Evolutionary conservation across 2,797 vertebrate species (phyloP).

Genomic region (Kryptopterus vitreolus): DNA sequence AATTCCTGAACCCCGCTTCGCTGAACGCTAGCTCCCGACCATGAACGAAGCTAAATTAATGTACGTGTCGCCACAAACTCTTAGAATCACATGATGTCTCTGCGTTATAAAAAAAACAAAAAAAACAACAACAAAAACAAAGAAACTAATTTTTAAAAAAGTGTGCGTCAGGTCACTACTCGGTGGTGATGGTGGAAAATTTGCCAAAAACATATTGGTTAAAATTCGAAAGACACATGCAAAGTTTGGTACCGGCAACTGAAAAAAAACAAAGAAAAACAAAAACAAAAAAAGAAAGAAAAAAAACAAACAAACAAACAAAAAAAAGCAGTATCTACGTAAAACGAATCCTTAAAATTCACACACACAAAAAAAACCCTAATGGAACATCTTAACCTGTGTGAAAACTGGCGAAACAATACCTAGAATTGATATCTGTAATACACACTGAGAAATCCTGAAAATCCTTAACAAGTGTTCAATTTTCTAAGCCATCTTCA

Average conservation of each 20-base stretch:
- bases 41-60: constrained; percentile 18
- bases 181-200: constrained; percentile 12
- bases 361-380: constrained; percentile 24
- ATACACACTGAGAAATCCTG: constrained; percentile 46
- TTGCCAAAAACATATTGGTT: background rate
- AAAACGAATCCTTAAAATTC: constrained; percentile 27
- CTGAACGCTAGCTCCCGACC: constrained; percentile 7
- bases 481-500: constrained; percentile 45
- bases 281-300: background rate
- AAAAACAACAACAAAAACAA: constrained; percentile 10
- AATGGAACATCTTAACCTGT: constrained; percentile 34
- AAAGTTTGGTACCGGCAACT: background rate
- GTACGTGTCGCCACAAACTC: constrained; percentile 14
- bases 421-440: constrained; percentile 29
- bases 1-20: constrained; percentile 50
- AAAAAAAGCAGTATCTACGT: constrained; percentile 12
- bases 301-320: background rate
- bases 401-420: constrained; percentile 27
- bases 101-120: background rate
- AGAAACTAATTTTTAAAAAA: constrained; percentile 4
- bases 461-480: constrained; percentile 29
- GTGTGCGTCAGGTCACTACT: constrained; percentile 39
- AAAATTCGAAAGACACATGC: background rate
- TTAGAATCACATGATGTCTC: constrained; percentile 22
- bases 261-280: background rate